These are phyloP conservation scores for Cremastinae sp. DNA, from an alignment of 2,888 invertebrate genomes.

Conservation along the genomic window DNA sequence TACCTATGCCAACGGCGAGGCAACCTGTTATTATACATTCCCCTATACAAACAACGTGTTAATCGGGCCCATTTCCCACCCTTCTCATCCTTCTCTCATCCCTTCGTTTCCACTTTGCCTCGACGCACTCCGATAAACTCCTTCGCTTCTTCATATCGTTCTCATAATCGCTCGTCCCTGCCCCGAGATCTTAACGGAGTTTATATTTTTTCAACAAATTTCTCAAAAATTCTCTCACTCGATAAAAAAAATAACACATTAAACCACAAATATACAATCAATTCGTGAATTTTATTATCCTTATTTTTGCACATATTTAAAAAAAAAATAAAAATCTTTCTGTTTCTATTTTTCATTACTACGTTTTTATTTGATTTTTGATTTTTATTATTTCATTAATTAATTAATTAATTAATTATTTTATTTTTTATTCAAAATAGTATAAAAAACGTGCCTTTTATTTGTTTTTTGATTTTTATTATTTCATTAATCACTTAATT, in stretches of 20 bases:
- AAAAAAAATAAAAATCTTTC: no score
- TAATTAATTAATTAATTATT: not conserved
- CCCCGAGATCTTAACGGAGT: no score
- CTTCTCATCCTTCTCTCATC: slow-evolving; percentile 25
- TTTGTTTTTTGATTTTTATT: slow-evolving; percentile 5
- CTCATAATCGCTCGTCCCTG: slow-evolving; percentile 11
- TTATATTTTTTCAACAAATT: slow-evolving; percentile 17
- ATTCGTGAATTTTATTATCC: no score
- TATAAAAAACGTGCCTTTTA: not conserved
- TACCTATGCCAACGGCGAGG: slow-evolving; percentile 76
- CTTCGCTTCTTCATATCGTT: slow-evolving; percentile 39
- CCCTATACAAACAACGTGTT: slow-evolving; percentile 81
- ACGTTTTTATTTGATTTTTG: not conserved
- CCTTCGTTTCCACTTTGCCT: slow-evolving; percentile 18
- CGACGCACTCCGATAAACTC: slow-evolving; percentile 21
- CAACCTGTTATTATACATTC: slow-evolving; percentile 80
- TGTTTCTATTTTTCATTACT: slow-evolving; percentile 7
- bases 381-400: slow-evolving; percentile 2
- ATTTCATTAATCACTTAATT: no score
- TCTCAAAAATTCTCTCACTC: no score
- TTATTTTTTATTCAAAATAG: not conserved
- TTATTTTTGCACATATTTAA: no score
- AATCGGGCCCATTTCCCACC: slow-evolving; percentile 71
- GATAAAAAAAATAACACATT: no score
- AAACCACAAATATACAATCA: no score